Conservation (phyloP, 2,888 invertebrate species). For the Drosophila peninsularis region DNA sequence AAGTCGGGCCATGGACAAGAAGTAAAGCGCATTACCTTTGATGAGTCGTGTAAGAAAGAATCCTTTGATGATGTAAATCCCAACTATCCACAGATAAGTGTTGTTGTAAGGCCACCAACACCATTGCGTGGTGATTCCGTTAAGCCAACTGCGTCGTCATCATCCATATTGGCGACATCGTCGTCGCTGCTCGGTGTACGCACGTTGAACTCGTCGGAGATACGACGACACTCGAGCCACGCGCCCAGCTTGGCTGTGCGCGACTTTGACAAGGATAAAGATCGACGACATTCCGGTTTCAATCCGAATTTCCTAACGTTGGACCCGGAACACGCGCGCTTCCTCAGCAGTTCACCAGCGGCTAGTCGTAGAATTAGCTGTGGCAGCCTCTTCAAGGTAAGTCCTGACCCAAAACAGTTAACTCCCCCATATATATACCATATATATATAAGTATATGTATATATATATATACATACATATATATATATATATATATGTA, state of each 20-base stretch:
- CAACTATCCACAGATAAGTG: constrained; percentile 88
- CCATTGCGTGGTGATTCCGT: constrained; percentile 88
- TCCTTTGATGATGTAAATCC: constrained; percentile 85
- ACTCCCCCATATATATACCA: constrained; percentile 10
- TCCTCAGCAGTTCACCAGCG: constrained; percentile 91
- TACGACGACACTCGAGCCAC: constrained; percentile 85
- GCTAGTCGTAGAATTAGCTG: constrained; percentile 96
- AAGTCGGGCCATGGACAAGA: constrained; percentile 82
- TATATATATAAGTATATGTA: constrained; percentile 1
- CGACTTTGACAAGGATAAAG: constrained; percentile 85
- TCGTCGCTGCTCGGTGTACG: constrained; percentile 79
- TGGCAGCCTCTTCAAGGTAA: constrained; percentile 93
- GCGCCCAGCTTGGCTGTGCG: constrained; percentile 85
- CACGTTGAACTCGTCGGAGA: constrained; percentile 78
- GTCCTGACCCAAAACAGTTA: constrained; percentile 53
- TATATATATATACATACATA: constrained; percentile 13
- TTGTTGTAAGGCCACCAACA: constrained; percentile 91
- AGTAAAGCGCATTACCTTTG: constrained; percentile 85
- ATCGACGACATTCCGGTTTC: constrained; percentile 85
- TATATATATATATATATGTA: constrained; percentile 7
- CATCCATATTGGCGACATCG: constrained; percentile 83
- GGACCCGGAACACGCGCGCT: constrained; percentile 88
- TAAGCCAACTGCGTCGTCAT: constrained; percentile 83
- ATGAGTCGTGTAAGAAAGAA: constrained; percentile 85
- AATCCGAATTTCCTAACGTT: constrained; percentile 88